phyloP scores from a whole-genome alignment of 2,888 invertebrate species.

The Lottia scabra region DNA sequence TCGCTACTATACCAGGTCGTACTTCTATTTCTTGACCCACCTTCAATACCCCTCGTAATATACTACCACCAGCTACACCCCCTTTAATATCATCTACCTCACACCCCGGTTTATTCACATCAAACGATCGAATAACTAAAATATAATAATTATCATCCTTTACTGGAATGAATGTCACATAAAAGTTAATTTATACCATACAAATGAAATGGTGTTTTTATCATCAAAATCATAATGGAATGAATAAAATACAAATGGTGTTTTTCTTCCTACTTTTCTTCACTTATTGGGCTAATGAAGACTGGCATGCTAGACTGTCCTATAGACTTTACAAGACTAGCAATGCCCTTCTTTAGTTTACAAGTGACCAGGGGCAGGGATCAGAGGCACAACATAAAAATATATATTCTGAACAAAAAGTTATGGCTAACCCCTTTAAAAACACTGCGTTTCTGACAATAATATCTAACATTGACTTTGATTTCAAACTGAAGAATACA shows the following conservation, averaged over 20 bases:
- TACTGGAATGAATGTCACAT: no score
- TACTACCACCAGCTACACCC: conserved; percentile 98
- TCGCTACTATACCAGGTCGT: conserved; percentile 96
- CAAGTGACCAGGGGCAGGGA: no score
- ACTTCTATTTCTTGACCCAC: conserved; percentile 99
- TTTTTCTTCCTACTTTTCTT: neutral
- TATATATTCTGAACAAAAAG: no score
- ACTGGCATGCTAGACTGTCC: no score
- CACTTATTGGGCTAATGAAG: neutral
- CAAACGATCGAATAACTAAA: conserved; percentile 83
- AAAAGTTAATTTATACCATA: neutral
- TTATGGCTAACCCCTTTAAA: neutral
- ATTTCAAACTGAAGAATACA: no score
- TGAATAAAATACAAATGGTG: no score
- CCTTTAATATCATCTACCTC: conserved; percentile 98
- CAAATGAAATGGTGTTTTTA: neutral
- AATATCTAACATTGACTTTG: no score
- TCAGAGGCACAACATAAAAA: no score
- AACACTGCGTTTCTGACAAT: neutral
- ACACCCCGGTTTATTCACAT: conserved; percentile 99
- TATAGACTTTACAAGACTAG: no score
- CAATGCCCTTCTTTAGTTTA: no score
- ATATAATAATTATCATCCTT: no score
- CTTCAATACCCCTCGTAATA: conserved; percentile 93
- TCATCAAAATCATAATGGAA: no score